Base-by-base conservation (phyloP, 2,888 invertebrate genomes). In the Tipula vernalis region DNA sequence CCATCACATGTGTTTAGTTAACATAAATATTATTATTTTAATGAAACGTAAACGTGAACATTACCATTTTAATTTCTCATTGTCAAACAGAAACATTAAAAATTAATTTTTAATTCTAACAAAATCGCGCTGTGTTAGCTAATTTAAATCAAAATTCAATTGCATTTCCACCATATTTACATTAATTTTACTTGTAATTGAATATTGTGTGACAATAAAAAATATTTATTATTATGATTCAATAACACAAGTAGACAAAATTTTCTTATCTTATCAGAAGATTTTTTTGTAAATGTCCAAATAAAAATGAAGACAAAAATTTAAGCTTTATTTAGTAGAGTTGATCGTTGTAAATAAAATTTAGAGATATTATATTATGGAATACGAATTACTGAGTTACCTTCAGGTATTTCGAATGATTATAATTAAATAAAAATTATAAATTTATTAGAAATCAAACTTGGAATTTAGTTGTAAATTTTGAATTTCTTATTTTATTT, bases 401-500 rank as follows among this genome's bases (percentile, higher is more conserved):
- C 42, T 85, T 85, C 44, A 85, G 85, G 85, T 85, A 85, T 39
- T 10, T 85, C 42, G 8, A 28, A 42, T 85, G 42, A 42, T 44
- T 18, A 13, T 83, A n/a, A 36, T 10, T 36, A 36, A 39, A 39
- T 83, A 84, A 84, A 84, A 8, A 39, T 84, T 36, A 36, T 8
- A 6, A 57, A 83, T 36, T 83, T 84, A 84, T 5, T 8, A 15
- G 13, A 84, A 84, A 4, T 2, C 41, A 85, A 6, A 85, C 5
- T 85, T 85, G 5, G 42, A 15, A 41, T 39, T 39, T 6, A 39
- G 10, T 71, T 86, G 36, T 86, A 83, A 86, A 41, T 71, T 15
- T 42, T 86, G 5, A 5, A 6, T 28, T 47, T 86, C 39, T 85
- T 28, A 86, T 47, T 88, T 86, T 86, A 86, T 87, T 89, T 88